Conservation (phyloP, 2,113 vertebrate genomes). For the Ciconia stormi region DNA sequence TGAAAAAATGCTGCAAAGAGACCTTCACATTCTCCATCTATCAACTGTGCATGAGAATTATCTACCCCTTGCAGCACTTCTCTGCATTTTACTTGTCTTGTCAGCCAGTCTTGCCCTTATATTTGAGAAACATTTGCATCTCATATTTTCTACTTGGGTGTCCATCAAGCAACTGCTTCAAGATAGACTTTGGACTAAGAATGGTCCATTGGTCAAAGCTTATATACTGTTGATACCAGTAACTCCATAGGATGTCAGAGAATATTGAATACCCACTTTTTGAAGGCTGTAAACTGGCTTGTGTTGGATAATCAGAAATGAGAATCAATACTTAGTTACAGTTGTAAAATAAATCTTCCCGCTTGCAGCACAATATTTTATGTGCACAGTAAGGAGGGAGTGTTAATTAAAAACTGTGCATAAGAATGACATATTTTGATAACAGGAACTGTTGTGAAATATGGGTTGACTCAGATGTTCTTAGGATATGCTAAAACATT, state of each 20-base stretch:
- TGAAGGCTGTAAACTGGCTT: background rate
- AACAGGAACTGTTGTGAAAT: background rate
- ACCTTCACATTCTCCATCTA: background rate
- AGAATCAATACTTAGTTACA: background rate
- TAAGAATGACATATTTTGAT: background rate
- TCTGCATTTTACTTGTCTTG: background rate
- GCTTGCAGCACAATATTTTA: background rate
- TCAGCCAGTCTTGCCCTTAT: background rate
- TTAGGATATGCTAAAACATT: background rate
- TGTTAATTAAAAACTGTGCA: background rate
- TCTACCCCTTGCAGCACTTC: background rate
- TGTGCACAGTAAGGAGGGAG: background rate
- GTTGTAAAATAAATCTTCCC: background rate
- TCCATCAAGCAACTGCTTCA: background rate
- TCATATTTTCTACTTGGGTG: background rate
- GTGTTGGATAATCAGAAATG: background rate
- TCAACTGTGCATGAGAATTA: background rate
- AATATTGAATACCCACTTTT: background rate
- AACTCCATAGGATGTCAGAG: background rate
- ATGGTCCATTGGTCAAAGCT: background rate
- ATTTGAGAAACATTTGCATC: background rate
- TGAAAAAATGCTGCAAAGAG: background rate
- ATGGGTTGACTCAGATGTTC: background rate
- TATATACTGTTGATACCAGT: background rate
- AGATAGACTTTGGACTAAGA: background rate